phyloP scores from a whole-genome alignment of 1,140 invertebrate species.

The Megathymus violae region DNA sequence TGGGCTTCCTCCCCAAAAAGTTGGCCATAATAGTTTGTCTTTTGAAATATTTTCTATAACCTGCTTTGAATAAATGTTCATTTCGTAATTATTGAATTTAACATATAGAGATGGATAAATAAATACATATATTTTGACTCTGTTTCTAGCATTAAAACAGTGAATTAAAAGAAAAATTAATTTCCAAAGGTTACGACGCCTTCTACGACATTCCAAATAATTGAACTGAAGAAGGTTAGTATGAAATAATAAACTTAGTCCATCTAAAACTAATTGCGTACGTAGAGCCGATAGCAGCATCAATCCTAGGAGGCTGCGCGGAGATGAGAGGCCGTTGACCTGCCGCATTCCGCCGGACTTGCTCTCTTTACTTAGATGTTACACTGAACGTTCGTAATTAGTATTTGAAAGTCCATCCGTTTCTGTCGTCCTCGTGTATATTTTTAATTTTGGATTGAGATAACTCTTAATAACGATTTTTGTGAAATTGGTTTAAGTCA shows the following conservation, averaged over 20 bases:
- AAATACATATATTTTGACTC: too few species aligned
- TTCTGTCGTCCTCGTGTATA: not conserved
- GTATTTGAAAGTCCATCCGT: conserved; percentile 19
- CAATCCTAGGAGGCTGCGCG: conserved; percentile 72
- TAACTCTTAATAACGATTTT: not conserved
- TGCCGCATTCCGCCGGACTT: conserved; percentile 72
- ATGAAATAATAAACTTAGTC: conserved; percentile 6
- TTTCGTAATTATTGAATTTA: too few species aligned
- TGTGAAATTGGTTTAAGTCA: too few species aligned
- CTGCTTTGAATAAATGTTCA: too few species aligned
- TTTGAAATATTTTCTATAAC: too few species aligned
- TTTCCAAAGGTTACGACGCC: too few species aligned
- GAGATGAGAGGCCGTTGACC: conserved; percentile 61
- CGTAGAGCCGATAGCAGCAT: conserved; percentile 45
- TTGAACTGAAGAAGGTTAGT: not conserved
- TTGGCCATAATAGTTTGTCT: too few species aligned
- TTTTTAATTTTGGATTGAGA: not conserved
- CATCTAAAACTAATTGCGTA: conserved; percentile 34
- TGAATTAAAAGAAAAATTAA: too few species aligned
- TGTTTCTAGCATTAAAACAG: too few species aligned
- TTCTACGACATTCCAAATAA: too few species aligned
- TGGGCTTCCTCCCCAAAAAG: too few species aligned
- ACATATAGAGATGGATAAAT: too few species aligned
- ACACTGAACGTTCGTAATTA: conserved; percentile 26
- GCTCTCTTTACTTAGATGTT: conserved; percentile 69